phyloP scores from a whole-genome alignment of 1,140 invertebrate species.

The Zeugodacus cucurbitae region DNA sequence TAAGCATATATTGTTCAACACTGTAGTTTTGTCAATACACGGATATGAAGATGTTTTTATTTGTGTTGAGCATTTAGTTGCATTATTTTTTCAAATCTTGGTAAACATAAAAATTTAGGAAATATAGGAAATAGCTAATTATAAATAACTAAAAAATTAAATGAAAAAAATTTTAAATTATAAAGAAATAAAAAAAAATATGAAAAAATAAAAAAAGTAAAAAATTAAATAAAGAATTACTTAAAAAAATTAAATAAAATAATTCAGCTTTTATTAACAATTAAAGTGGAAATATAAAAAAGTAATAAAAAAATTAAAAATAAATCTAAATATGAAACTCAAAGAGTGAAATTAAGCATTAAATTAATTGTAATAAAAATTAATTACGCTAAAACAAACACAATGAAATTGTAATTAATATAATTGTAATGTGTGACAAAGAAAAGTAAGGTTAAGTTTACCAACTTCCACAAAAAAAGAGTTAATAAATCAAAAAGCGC shows the following conservation, averaged over 20 bases:
- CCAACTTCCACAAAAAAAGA: background rate
- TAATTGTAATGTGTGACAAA: background rate
- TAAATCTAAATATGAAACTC: background rate
- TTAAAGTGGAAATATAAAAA: background rate
- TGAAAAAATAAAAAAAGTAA: background rate
- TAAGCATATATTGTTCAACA: background rate
- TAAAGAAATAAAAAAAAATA: background rate
- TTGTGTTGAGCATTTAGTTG: background rate
- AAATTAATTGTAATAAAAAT: background rate
- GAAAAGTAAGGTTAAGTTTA: background rate
- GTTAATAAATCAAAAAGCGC: background rate
- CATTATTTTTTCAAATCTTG: background rate
- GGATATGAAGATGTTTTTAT: background rate
- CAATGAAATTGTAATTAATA: background rate
- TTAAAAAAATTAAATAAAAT: background rate
- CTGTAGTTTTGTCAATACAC: background rate
- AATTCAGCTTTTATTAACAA: background rate
- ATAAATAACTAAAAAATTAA: background rate
- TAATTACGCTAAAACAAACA: background rate
- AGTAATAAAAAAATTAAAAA: background rate
- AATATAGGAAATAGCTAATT: background rate
- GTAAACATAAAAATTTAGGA: background rate
- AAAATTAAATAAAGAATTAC: background rate
- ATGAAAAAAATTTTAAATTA: background rate
- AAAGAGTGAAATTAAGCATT: constrained; percentile 15